Evolutionary conservation across 2,888 invertebrate genomes (phyloP).

Genomic region (Dysmachus trigonus): DNA sequence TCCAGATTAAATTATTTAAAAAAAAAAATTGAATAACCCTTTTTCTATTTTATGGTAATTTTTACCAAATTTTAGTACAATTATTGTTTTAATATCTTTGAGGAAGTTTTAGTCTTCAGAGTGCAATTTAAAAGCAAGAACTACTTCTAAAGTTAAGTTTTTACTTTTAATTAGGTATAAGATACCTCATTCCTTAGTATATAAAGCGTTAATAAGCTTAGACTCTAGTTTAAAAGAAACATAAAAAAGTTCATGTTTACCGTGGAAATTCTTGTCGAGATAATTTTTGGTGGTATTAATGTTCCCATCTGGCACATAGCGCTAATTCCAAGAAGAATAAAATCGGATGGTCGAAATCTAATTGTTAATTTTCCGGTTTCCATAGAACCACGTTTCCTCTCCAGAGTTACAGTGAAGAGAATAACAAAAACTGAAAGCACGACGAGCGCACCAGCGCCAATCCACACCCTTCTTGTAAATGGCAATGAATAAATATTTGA

Average conservation of each 20-base stretch:
- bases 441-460: constrained; percentile 68
- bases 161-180: too few species aligned
- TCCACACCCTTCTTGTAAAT: constrained; percentile 72
- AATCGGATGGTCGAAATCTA: constrained; percentile 58
- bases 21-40: too few species aligned
- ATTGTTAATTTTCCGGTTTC: not conserved
- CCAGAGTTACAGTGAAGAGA: constrained; percentile 17
- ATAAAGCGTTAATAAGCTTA: too few species aligned
- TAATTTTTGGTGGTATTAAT: constrained; percentile 65
- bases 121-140: too few species aligned
- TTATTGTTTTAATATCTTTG: too few species aligned
- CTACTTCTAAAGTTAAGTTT: too few species aligned
- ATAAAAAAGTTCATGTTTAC: not conserved
- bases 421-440: constrained; percentile 39
- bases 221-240: not conserved
- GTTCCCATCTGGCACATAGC: constrained; percentile 72
- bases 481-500: constrained; percentile 74
- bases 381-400: not conserved
- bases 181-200: too few species aligned
- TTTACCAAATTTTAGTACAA: too few species aligned
- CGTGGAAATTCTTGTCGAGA: constrained; percentile 56
- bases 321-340: constrained; percentile 68
- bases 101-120: too few species aligned
- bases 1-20: too few species aligned
- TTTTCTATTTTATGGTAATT: too few species aligned